Conservation (phyloP, 1,140 invertebrate species). For the Brachystomella parvula region DNA sequence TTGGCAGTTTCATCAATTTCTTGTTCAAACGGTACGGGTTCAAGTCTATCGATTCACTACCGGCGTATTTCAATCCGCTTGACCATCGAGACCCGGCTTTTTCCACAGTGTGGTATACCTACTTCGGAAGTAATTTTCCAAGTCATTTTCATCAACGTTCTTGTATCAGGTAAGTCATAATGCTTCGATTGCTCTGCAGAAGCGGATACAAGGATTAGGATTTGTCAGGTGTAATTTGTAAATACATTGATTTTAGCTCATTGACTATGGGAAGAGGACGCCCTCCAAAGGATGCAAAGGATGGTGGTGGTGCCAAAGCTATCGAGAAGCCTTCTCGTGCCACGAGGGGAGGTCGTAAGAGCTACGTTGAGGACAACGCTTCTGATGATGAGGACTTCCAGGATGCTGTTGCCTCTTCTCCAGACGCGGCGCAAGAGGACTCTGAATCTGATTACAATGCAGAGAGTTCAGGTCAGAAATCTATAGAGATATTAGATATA, state of each 20-base stretch:
- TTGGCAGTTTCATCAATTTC: no score
- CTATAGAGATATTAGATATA: no score
- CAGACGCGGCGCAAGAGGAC: neutral
- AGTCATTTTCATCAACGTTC: no score
- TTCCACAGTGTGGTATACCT: no score
- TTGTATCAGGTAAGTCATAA: no score
- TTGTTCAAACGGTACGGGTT: no score
- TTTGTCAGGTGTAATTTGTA: neutral
- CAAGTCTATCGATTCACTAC: no score
- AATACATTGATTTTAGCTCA: neutral
- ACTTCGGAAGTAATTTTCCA: no score
- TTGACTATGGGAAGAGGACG: neutral
- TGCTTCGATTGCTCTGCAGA: no score
- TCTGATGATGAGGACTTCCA: constrained; percentile 5
- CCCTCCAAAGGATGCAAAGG: neutral
- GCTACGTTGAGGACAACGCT: neutral
- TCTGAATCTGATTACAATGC: neutral
- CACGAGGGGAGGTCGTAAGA: neutral
- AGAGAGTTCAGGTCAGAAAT: constrained; percentile 11
- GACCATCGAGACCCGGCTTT: no score
- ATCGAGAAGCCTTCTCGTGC: neutral
- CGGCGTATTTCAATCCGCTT: no score
- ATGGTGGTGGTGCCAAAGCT: neutral
- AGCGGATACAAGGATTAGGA: no score
- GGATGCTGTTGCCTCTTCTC: neutral